These are phyloP conservation scores for Laticauda colubrina DNA, from an alignment of 2,113 vertebrate species.

Conservation along the genomic window DNA sequence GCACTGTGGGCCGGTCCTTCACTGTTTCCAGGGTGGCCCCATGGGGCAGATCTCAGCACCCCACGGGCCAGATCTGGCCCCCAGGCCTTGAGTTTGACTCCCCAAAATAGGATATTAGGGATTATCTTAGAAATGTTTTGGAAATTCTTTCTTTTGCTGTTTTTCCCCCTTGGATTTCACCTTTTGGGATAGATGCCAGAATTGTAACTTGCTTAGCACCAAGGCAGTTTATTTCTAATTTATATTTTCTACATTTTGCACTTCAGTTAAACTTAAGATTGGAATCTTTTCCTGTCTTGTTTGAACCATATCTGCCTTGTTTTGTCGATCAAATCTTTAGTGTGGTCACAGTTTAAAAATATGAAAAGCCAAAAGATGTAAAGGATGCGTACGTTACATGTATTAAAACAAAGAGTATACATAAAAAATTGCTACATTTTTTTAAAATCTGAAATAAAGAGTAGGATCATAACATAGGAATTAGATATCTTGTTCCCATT, in stretches of 20 bases:
- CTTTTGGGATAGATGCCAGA: not conserved
- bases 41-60: too few species aligned
- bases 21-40: too few species aligned
- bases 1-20: too few species aligned
- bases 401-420: not conserved
- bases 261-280: not conserved
- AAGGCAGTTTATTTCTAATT: not conserved
- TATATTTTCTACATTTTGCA: not conserved
- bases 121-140: not conserved
- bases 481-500: not conserved
- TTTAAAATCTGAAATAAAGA: not conserved
- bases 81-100: too few species aligned
- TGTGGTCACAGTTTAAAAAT: not conserved
- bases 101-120: not conserved
- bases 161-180: not conserved
- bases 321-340: not conserved
- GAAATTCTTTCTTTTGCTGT: slow-evolving; percentile 4
- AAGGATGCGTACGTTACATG: not conserved
- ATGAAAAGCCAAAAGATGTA: not conserved
- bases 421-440: not conserved
- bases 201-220: not conserved
- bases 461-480: not conserved
- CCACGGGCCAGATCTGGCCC: too few species aligned
- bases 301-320: not conserved
- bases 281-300: not conserved